Evolutionary conservation across 2,113 vertebrate species (phyloP).

Genomic region (Acrocephalus arundinaceus): DNA sequence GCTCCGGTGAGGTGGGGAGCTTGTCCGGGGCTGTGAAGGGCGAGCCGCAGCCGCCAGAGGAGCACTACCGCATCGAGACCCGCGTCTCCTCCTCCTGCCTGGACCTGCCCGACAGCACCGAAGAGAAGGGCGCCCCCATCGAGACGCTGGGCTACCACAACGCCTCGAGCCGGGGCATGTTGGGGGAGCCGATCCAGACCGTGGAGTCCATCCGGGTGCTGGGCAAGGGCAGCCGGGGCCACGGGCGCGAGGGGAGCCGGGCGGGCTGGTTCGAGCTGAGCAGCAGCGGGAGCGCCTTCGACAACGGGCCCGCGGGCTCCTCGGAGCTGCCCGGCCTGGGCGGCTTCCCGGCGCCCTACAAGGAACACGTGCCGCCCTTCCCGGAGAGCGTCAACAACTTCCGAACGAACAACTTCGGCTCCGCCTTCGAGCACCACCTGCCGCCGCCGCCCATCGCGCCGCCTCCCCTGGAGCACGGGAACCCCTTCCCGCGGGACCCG

Average conservation of each 20-base stretch:
- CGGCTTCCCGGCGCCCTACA: constrained; percentile 72
- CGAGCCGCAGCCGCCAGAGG: constrained; percentile 64
- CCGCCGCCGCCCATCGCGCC: constrained; percentile 28
- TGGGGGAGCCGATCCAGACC: constrained; percentile 92
- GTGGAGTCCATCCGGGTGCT: constrained; percentile 91
- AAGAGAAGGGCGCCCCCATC: constrained; percentile 88
- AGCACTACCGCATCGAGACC: constrained; percentile 93
- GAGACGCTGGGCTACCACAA: constrained; percentile 86
- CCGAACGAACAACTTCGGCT: constrained; percentile 67
- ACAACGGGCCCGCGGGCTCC: constrained; percentile 72
- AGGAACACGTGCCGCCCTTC: constrained; percentile 74
- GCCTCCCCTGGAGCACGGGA: constrained; percentile 67
- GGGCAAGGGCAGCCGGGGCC: constrained; percentile 81
- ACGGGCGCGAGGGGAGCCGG: constrained; percentile 76
- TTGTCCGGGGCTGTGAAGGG: constrained; percentile 9
- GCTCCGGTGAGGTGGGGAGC: constrained; percentile 24
- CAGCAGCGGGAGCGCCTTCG: constrained; percentile 58
- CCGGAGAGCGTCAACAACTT: constrained; percentile 75
- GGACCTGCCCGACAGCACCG: constrained; percentile 78
- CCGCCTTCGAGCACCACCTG: constrained; percentile 74
- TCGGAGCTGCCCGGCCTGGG: constrained; percentile 70
- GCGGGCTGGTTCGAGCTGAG: constrained; percentile 78
- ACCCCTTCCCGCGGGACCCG: constrained; percentile 70
- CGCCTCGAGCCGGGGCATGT: constrained; percentile 76
- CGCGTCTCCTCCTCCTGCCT: constrained; percentile 84